Evolutionary conservation across 2,888 invertebrate species (phyloP).

Genomic region (Papilio gigon): DNA sequence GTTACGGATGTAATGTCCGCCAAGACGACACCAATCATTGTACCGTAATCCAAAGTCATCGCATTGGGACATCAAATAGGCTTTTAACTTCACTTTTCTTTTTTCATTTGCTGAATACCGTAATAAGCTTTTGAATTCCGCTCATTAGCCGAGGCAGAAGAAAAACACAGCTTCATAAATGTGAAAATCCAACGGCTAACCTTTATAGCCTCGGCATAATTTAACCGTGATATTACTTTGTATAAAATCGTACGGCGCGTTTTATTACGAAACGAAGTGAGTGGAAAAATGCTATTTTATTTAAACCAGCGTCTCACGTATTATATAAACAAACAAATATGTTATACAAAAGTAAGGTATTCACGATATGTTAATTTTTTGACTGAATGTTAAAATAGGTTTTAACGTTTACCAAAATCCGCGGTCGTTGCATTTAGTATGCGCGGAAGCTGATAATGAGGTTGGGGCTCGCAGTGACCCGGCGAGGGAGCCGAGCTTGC

Average conservation of each 20-base stretch:
- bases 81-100: conserved; percentile 25
- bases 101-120: conserved; percentile 21
- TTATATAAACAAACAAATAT: conserved; percentile 14
- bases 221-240: conserved; percentile 56
- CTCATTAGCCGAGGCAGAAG: conserved; percentile 62
- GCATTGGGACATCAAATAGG: conserved; percentile 6
- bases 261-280: conserved; percentile 52
- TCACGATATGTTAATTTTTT: conserved; percentile 27
- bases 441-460: conserved; percentile 60
- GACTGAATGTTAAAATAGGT: conserved; percentile 28
- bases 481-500: conserved; percentile 44
- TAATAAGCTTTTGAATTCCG: conserved; percentile 52
- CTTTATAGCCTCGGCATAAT: conserved; percentile 57
- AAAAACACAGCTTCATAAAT: conserved; percentile 60
- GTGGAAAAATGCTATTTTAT: conserved; percentile 46
- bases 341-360: conserved; percentile 11
- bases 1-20: background rate
- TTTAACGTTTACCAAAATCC: conserved; percentile 43
- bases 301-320: conserved; percentile 33
- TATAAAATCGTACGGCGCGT: conserved; percentile 52
- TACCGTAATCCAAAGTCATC: conserved; percentile 3
- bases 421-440: conserved; percentile 52
- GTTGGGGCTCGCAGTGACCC: conserved; percentile 59
- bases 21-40: background rate
- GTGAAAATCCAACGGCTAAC: conserved; percentile 59